Evolutionary conservation across 2,113 vertebrate species (phyloP).

Genomic region (Micromys minutus): DNA sequence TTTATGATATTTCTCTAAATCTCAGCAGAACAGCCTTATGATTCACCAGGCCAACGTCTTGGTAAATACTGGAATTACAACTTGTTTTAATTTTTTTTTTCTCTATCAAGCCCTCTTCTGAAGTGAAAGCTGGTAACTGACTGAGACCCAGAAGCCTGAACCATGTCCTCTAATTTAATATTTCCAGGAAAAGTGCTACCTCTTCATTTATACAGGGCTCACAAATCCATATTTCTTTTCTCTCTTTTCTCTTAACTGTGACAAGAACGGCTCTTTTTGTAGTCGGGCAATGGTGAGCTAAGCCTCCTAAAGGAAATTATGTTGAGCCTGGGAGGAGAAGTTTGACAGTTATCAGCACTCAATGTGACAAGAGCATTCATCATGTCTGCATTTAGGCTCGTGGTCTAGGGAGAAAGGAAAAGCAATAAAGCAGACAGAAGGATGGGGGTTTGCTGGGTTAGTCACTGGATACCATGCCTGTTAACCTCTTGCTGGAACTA

Average conservation of each 20-base stretch:
- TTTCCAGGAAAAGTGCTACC: slow-evolving; percentile 52
- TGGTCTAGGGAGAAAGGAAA: slow-evolving; percentile 37
- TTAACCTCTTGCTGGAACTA: slow-evolving; percentile 38
- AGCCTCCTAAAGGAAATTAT: slow-evolving; percentile 74
- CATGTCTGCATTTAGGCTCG: slow-evolving; percentile 63
- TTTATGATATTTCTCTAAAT: slow-evolving; percentile 4
- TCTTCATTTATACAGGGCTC: slow-evolving; percentile 67
- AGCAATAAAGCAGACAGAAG: slow-evolving; percentile 63
- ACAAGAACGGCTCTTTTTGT: slow-evolving; percentile 61
- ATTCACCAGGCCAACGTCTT: neutral
- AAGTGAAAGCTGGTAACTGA: slow-evolving; percentile 47
- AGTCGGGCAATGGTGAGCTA: slow-evolving; percentile 49
- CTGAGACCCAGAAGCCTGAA: slow-evolving; percentile 14
- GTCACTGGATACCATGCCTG: neutral
- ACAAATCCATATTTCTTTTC: slow-evolving; percentile 69
- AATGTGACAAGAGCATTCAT: slow-evolving; percentile 74
- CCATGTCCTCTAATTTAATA: slow-evolving; percentile 65
- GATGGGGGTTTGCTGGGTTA: neutral
- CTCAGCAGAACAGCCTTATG: neutral
- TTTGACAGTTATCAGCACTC: slow-evolving; percentile 74
- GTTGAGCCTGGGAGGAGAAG: slow-evolving; percentile 44
- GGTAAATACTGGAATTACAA: slow-evolving; percentile 7
- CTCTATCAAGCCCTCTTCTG: slow-evolving; percentile 37
- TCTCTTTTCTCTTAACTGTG: slow-evolving; percentile 67
- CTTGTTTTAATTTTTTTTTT: neutral